Percentiles rank a stretch among this genome's conserved stretches.
These are phyloP conservation scores for Microcebus lehilahytsara DNA, from an alignment of 2,113 vertebrate species.

Conservation along the genomic window DNA sequence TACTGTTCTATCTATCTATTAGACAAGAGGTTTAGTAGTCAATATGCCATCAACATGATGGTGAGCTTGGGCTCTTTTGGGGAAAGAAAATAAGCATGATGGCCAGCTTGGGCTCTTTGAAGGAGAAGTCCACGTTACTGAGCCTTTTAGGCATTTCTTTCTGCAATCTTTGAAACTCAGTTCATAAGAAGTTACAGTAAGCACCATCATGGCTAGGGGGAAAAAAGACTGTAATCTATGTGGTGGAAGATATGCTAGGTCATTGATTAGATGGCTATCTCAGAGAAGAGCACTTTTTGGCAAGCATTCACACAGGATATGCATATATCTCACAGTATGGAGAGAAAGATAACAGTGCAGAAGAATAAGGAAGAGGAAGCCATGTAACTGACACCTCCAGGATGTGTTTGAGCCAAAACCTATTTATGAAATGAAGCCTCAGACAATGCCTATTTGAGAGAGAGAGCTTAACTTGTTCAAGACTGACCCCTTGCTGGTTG, in stretches of 20 bases:
- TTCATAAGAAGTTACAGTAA: not conserved
- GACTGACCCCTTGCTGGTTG: not conserved
- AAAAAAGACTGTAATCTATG: not conserved
- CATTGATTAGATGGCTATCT: not conserved
- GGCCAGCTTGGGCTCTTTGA: too few relatives aligned
- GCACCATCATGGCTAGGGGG: not conserved
- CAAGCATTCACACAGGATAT: not conserved
- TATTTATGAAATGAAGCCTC: not conserved
- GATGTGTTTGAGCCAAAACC: not conserved
- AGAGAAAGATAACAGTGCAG: not conserved
- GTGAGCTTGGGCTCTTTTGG: not conserved
- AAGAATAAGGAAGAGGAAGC: not conserved
- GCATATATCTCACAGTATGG: not conserved
- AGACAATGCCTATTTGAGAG: not conserved
- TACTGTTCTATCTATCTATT: not conserved
- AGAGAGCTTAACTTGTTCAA: not conserved
- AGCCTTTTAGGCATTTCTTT: not conserved
- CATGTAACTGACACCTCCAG: not conserved
- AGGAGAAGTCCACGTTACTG: too few relatives aligned
- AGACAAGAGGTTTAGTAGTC: not conserved
- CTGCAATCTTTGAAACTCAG: not conserved
- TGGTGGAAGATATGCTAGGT: not conserved
- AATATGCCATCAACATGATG: not conserved
- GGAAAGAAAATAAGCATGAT: not conserved
- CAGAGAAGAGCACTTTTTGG: not conserved